Evolutionary conservation across 2,113 vertebrate genomes (phyloP).

Genomic region (Acanthochromis polyacanthus): DNA sequence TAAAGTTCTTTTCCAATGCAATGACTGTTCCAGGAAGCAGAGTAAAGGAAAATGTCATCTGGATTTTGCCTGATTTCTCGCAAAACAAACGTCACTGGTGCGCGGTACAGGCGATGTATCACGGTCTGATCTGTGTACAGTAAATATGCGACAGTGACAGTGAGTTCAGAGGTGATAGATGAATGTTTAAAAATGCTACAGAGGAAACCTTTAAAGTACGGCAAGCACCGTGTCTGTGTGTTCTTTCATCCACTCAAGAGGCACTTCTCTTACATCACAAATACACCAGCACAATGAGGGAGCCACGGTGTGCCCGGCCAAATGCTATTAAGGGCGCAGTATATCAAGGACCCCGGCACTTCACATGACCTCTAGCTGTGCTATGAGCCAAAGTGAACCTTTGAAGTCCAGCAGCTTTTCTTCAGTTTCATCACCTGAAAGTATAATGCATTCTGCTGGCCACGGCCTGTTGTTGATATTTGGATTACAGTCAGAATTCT

Average conservation of each 20-base stretch:
- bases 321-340: slow-evolving; percentile 38
- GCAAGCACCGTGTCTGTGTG: slow-evolving; percentile 24
- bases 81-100: not conserved
- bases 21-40: not conserved
- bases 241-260: slow-evolving; percentile 56
- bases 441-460: not conserved
- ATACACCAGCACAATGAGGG: slow-evolving; percentile 38
- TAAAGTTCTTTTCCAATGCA: too few relatives aligned
- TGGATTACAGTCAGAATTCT: too few relatives aligned
- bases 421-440: slow-evolving; percentile 1
- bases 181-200: slow-evolving; percentile 47
- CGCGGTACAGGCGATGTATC: not conserved
- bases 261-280: slow-evolving; percentile 34
- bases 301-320: slow-evolving; percentile 37
- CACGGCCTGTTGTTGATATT: not conserved
- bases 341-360: slow-evolving; percentile 36
- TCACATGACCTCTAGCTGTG: slow-evolving; percentile 46
- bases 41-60: not conserved
- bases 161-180: slow-evolving; percentile 35
- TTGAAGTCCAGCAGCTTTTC: slow-evolving; percentile 45
- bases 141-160: slow-evolving; percentile 36
- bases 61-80: not conserved
- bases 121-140: slow-evolving; percentile 25
- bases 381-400: slow-evolving; percentile 43
- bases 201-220: slow-evolving; percentile 51